These are phyloP conservation scores for Drosophila bocki DNA, from an alignment of 1,140 invertebrate species.

Conservation along the genomic window DNA sequence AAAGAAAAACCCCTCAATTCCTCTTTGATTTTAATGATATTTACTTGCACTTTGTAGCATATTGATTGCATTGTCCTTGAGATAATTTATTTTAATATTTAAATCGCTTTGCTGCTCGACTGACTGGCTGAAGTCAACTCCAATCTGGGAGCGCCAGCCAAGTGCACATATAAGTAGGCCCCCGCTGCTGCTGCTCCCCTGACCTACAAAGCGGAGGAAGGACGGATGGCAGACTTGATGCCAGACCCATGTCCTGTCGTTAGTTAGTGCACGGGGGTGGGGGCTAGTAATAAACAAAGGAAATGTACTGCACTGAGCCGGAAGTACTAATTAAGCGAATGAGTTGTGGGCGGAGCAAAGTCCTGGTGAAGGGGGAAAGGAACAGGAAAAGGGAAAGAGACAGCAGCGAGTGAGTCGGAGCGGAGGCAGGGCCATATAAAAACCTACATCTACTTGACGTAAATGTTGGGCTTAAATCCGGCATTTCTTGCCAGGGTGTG, in stretches of 20 bases:
- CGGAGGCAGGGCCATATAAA: constrained; percentile 39
- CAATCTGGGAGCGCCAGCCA: constrained; percentile 18
- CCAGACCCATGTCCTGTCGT: constrained; percentile 51
- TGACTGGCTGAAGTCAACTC: constrained; percentile 2
- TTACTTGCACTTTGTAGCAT: constrained; percentile 7
- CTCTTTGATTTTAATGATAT: constrained; percentile 18
- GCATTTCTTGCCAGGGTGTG: constrained; percentile 43
- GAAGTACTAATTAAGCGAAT: constrained; percentile 78
- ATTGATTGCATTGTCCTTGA: constrained; percentile 35
- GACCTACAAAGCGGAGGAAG: constrained; percentile 30
- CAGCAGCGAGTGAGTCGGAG: constrained; percentile 13
- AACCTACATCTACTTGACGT: constrained; percentile 75
- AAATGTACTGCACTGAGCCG: constrained; percentile 62
- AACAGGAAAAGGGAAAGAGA: neutral
- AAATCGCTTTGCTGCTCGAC: constrained; percentile 26
- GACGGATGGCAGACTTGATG: constrained; percentile 39
- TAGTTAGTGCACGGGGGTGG: constrained; percentile 32
- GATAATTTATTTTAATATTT: constrained; percentile 53
- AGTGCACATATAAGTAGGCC: constrained; percentile 18
- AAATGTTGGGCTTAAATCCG: constrained; percentile 81
- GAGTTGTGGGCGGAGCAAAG: constrained; percentile 47
- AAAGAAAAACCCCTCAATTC: neutral
- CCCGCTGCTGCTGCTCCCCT: constrained; percentile 26
- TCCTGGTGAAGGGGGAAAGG: neutral
- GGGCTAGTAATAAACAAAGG: constrained; percentile 70